A percentile compares a stretch with the other conserved stretches of the same genome.
These are phyloP conservation scores for Plebejus melissa DNA, from an alignment of 2,888 invertebrate species.

Conservation along the genomic window DNA sequence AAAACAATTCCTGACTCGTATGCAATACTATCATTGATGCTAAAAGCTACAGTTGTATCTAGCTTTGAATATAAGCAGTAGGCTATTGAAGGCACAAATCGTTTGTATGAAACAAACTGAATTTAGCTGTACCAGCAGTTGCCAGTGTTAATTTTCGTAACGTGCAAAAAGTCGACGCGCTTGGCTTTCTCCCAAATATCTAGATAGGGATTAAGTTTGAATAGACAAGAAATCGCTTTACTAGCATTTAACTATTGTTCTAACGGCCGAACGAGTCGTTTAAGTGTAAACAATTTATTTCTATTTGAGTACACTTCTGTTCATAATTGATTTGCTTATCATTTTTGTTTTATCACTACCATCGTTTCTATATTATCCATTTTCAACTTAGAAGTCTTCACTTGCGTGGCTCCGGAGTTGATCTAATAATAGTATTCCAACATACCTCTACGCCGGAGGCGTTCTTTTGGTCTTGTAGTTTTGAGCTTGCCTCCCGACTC, in stretches of 20 bases:
- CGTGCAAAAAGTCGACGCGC: conserved; percentile 34
- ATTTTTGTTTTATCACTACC: not conserved
- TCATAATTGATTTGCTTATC: not conserved
- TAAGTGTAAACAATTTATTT: conserved; percentile 29
- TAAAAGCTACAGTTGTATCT: not conserved
- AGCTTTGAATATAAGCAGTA: not conserved
- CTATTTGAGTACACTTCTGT: conserved; percentile 2
- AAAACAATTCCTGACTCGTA: not conserved
- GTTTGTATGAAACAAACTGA: conserved; percentile 33
- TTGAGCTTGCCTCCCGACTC: too few relatives aligned
- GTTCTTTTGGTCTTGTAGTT: too few relatives aligned
- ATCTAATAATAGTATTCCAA: too few relatives aligned
- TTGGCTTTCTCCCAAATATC: conserved; percentile 37
- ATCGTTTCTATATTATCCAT: too few relatives aligned
- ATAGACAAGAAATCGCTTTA: conserved; percentile 38
- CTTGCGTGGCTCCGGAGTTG: too few relatives aligned
- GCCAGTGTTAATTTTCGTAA: conserved; percentile 34
- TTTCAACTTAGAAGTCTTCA: too few relatives aligned
- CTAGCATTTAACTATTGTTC: conserved; percentile 32
- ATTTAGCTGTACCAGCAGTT: conserved; percentile 31
- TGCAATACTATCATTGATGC: not conserved
- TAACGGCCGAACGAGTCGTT: conserved; percentile 29
- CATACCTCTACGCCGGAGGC: too few relatives aligned
- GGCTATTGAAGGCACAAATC: conserved; percentile 17
- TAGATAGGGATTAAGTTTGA: conserved; percentile 38